Percentiles rank a stretch among this genome's conserved stretches.
phyloP scores from a whole-genome alignment of 2,113 vertebrate species.

The Formicarius rufipectus region DNA sequence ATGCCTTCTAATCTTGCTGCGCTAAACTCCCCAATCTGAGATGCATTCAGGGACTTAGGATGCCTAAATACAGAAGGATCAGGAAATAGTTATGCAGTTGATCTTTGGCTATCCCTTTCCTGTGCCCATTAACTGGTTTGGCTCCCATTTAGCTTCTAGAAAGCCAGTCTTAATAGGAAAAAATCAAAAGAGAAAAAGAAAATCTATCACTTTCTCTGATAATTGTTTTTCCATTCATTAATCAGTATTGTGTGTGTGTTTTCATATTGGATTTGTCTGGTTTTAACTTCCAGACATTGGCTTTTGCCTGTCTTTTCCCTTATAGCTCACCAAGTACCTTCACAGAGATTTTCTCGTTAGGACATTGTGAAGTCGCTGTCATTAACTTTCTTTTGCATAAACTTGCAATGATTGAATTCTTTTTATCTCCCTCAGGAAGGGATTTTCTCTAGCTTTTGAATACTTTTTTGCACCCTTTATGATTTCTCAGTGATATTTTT shows the following conservation, averaged over 20 bases:
- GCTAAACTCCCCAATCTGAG: not conserved
- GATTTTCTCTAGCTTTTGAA: constrained; percentile 26
- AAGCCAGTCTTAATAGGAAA: not conserved
- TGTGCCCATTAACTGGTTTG: not conserved
- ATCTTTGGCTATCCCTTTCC: not conserved
- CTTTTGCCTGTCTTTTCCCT: not conserved
- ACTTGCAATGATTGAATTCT: not conserved
- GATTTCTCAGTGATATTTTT: constrained; percentile 12
- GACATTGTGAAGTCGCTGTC: not conserved
- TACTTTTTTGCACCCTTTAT: constrained; percentile 10
- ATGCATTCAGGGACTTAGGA: not conserved
- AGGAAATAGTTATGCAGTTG: not conserved
- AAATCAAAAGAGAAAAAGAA: not conserved
- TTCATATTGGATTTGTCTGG: constrained; percentile 11
- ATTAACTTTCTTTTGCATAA: constrained; percentile 31
- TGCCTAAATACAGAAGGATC: not conserved
- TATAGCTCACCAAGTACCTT: not conserved
- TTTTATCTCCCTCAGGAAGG: not conserved
- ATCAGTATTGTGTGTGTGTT: not conserved
- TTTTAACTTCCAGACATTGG: not conserved
- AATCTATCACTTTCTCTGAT: not conserved
- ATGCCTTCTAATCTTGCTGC: not conserved
- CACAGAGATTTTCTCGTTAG: constrained; percentile 9
- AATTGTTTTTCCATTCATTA: constrained; percentile 1
- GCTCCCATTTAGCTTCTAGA: not conserved